Conservation (phyloP, 2,797 vertebrate species). For the Hippoglossus hippoglossus region DNA sequence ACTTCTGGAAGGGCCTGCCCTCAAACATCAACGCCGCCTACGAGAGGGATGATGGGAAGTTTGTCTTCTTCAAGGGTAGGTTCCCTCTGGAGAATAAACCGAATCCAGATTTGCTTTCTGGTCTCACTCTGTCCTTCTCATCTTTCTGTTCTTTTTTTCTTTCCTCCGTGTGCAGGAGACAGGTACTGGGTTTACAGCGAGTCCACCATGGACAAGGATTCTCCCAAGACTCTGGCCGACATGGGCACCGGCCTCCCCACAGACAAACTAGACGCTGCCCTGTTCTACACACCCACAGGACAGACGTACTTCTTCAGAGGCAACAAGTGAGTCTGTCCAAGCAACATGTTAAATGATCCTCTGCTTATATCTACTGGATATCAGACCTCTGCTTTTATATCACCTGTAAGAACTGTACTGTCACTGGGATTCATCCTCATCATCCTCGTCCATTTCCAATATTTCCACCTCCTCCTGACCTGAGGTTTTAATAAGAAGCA, state of each 20-base stretch:
- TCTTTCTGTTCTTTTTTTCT: background rate
- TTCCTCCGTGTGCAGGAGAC: conserved; percentile 80
- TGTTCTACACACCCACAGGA: conserved; percentile 92
- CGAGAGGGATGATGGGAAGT: conserved; percentile 91
- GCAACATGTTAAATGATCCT: too few relatives aligned
- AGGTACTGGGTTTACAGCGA: conserved; percentile 93
- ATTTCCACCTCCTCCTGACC: too few relatives aligned
- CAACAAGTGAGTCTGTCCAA: conserved; percentile 84
- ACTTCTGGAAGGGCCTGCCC: conserved; percentile 93
- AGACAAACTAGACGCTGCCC: conserved; percentile 90
- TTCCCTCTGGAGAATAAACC: background rate
- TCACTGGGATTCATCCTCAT: too few relatives aligned
- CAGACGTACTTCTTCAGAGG: conserved; percentile 94
- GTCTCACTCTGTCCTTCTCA: background rate
- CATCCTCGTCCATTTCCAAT: too few relatives aligned
- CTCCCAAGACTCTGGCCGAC: conserved; percentile 89
- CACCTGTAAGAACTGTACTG: too few relatives aligned
- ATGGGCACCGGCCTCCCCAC: conserved; percentile 88
- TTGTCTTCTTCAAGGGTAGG: conserved; percentile 94
- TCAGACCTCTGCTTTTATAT: too few relatives aligned
- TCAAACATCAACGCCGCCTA: conserved; percentile 91
- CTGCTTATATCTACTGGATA: too few relatives aligned
- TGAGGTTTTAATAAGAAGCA: background rate
- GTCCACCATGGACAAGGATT: conserved; percentile 89
- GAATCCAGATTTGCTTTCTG: conserved; percentile 11